Conservation (phyloP, 2,113 vertebrate species). For the Orientallactaga bullata region DNA sequence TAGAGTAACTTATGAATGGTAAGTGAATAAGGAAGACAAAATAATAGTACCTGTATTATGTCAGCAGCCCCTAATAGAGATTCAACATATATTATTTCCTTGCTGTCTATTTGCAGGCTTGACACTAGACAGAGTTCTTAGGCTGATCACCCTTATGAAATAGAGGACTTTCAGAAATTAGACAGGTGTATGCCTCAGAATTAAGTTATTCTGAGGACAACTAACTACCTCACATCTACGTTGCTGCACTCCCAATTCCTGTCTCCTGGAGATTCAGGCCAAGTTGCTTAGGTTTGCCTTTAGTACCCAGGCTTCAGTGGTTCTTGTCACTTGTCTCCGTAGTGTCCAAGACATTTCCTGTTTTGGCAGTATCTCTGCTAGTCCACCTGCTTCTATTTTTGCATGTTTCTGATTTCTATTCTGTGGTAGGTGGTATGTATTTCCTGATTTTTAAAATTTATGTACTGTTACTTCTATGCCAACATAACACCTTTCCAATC, state of each 20-base stretch:
- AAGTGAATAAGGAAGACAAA: not conserved
- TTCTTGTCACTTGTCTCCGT: not conserved
- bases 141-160: not conserved
- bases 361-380: not conserved
- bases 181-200: not conserved
- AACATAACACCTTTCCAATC: not conserved
- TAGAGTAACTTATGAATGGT: not conserved
- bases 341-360: not conserved
- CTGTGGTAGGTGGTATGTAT: not conserved
- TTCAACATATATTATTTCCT: not conserved
- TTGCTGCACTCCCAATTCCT: not conserved
- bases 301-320: no score
- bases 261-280: not conserved
- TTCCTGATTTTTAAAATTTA: not conserved
- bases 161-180: not conserved
- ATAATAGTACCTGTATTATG: no score
- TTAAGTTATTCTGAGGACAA: not conserved
- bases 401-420: conserved; percentile 19
- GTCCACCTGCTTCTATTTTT: not conserved
- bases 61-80: not conserved
- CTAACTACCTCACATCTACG: not conserved
- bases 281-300: not conserved
- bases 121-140: not conserved
- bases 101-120: not conserved
- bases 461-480: not conserved